These are phyloP conservation scores for Aplysina aerophoba DNA, from an alignment of 37 sponge, comb jelly and placozoan genomes.

Conservation along the genomic window DNA sequence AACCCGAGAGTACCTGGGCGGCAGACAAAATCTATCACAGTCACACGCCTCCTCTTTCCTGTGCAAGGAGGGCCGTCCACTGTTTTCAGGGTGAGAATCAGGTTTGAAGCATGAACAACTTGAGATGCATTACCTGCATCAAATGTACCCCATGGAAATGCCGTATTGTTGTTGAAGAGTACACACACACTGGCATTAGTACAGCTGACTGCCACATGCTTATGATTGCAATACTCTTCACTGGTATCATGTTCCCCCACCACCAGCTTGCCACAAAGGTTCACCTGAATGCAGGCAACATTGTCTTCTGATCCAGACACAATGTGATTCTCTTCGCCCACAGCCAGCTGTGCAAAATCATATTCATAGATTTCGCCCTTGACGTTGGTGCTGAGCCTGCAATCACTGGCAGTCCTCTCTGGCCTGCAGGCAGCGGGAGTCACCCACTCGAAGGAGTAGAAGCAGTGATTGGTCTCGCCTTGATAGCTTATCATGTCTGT, in stretches of 20 bases:
- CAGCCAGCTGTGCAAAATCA: constrained; percentile 58
- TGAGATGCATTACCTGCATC: constrained; percentile 13
- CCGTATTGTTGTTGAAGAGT: constrained; percentile 34
- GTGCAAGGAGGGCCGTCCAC: neutral
- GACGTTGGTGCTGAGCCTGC: constrained; percentile 34
- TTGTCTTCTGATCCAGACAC: constrained; percentile 19
- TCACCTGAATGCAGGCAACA: constrained; percentile 58
- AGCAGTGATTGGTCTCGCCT: constrained; percentile 60
- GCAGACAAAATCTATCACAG: constrained; percentile 67
- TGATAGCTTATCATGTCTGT: neutral
- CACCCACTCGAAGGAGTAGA: constrained; percentile 78
- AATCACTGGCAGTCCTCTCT: constrained; percentile 12
- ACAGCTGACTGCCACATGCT: constrained; percentile 51
- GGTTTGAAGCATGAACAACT: neutral
- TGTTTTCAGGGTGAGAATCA: constrained; percentile 48
- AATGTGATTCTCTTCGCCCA: constrained; percentile 48
- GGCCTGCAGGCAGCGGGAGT: constrained; percentile 59
- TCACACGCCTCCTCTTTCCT: neutral
- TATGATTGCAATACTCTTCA: constrained; percentile 47
- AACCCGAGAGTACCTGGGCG: constrained; percentile 50
- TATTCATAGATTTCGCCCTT: neutral
- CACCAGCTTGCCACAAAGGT: constrained; percentile 66
- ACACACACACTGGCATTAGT: constrained; percentile 58
- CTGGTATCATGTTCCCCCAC: neutral
- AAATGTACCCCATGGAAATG: constrained; percentile 47